Percentiles rank a stretch among this genome's conserved stretches.
Conservation (phyloP, 1,140 invertebrate species). For the Bathynomus jamesi region DNA sequence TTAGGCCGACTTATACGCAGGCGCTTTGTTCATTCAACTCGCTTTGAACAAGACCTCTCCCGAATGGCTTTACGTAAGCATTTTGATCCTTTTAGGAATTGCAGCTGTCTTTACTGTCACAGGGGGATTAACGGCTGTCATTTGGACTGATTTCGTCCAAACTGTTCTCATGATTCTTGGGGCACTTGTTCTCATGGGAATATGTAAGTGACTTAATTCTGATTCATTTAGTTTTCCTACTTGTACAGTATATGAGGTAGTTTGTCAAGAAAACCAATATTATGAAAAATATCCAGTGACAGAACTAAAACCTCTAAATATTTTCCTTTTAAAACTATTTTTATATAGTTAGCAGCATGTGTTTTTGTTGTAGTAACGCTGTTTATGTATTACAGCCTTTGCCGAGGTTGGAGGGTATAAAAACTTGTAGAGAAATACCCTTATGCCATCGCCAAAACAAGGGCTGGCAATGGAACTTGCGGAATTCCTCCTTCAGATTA, state of each 20-base stretch:
- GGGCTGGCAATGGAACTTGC: constrained; percentile 40
- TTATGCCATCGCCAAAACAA: constrained; percentile 27
- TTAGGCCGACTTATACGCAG: constrained; percentile 52
- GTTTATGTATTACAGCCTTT: too few relatives aligned
- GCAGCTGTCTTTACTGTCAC: constrained; percentile 49
- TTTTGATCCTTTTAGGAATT: constrained; percentile 46
- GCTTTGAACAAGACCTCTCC: constrained; percentile 22
- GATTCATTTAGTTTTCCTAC: neutral
- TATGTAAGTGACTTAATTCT: constrained; percentile 21
- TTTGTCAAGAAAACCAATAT: too few relatives aligned
- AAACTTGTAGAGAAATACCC: constrained; percentile 43
- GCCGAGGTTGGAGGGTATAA: constrained; percentile 49
- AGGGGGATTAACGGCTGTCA: constrained; percentile 51
- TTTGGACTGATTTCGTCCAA: constrained; percentile 55
- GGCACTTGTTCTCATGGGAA: constrained; percentile 48
- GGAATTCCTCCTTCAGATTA: constrained; percentile 44
- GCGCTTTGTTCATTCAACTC: constrained; percentile 49
- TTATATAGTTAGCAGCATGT: too few relatives aligned
- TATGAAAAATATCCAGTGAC: too few relatives aligned
- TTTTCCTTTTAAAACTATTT: neutral
- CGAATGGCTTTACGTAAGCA: constrained; percentile 45
- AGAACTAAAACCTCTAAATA: too few relatives aligned
- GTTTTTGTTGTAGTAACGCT: too few relatives aligned
- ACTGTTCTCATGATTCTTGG: constrained; percentile 53
- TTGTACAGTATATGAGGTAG: constrained; percentile 49